Conservation (phyloP, 2,888 invertebrate species). For the Exephanes ischioxanthus region DNA sequence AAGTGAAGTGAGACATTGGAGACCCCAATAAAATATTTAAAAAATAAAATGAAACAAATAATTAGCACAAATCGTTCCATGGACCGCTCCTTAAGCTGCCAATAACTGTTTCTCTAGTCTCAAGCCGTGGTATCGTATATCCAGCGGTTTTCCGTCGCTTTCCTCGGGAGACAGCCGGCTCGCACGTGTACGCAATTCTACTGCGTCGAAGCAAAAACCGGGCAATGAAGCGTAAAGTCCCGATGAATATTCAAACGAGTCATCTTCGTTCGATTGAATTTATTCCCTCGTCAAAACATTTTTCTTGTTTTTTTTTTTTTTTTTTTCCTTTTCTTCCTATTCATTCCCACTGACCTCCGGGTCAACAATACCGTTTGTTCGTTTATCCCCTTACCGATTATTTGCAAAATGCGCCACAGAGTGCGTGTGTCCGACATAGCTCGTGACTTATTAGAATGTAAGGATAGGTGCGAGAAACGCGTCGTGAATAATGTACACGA, state of each 20-base stretch:
- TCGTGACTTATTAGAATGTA: slow-evolving; percentile 71
- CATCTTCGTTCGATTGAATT: slow-evolving; percentile 49
- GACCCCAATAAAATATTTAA: neutral
- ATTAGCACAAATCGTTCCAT: neutral
- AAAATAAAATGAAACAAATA: neutral
- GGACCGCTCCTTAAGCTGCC: neutral
- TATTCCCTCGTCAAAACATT: neutral
- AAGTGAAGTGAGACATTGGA: neutral
- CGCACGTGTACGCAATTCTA: slow-evolving; percentile 15
- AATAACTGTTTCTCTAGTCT: slow-evolving; percentile 14
- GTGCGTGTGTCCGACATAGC: neutral
- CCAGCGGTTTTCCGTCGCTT: slow-evolving; percentile 35
- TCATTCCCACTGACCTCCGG: neutral
- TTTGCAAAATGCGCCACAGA: neutral
- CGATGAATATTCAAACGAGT: slow-evolving; percentile 50
- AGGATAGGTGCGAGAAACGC: slow-evolving; percentile 63
- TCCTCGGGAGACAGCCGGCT: slow-evolving; percentile 26
- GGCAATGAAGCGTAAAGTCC: slow-evolving; percentile 33
- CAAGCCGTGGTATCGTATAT: neutral
- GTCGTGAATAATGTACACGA: slow-evolving; percentile 73
- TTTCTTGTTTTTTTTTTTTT: slow-evolving; percentile 14
- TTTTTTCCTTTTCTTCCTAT: slow-evolving; percentile 13
- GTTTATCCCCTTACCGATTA: slow-evolving; percentile 33
- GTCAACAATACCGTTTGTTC: slow-evolving; percentile 30
- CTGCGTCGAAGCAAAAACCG: slow-evolving; percentile 34